Base-by-base conservation (phyloP, 2,888 invertebrate species). In the Hypselothyrea guttata region DNA sequence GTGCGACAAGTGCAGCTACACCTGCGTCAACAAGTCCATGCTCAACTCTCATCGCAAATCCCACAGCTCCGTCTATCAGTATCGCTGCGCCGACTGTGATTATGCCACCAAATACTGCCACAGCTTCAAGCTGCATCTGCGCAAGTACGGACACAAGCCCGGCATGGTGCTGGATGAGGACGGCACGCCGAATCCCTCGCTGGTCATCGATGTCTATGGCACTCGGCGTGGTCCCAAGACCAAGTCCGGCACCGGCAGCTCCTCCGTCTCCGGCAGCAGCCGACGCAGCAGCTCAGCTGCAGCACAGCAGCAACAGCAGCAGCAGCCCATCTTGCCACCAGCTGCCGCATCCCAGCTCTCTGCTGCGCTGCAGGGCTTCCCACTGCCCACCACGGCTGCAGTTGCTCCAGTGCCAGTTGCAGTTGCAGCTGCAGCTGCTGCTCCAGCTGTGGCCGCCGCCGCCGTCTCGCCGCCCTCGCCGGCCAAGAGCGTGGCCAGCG, bases 1-100 rank as follows among this genome's bases (percentile, higher is more conserved):
- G 88, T 99, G 98, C 90, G 92, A 93, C 65, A 94, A 96, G 86
- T 99, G 98, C 89, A 92, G 93, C 12, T 97, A 97, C 86, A 93
- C 94, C 0, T 98, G 98, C 88, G 98, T 98, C n/a, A 98, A 98
- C 91, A 98, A 98, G 89, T 98, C 98, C 0, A 99, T 99, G 99
- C 92, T 99, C 52, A 99, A 98, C 90, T 98, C 98, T 0, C 99
- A 99, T 88, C 93, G 98, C 87, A 99, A 99, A 88, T 97, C 97
- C 0, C 99, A 99, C 90, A 96, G 96, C 0, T 95, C 94, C 71
- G 92, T 98, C 0, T 98, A 98, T 86, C 97, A 97, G 87, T 98
- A 97, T 89, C 93, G 96, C 31, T 99, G 99, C 88, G 92, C 94
- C 0, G 95, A 98, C 87, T 99, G 99, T 89, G 94, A 94, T 53